Evolutionary conservation across 2,888 invertebrate genomes (phyloP), one percentile per base, ranked within the genome.

Genomic region (Acrobasis suavella): DNA sequence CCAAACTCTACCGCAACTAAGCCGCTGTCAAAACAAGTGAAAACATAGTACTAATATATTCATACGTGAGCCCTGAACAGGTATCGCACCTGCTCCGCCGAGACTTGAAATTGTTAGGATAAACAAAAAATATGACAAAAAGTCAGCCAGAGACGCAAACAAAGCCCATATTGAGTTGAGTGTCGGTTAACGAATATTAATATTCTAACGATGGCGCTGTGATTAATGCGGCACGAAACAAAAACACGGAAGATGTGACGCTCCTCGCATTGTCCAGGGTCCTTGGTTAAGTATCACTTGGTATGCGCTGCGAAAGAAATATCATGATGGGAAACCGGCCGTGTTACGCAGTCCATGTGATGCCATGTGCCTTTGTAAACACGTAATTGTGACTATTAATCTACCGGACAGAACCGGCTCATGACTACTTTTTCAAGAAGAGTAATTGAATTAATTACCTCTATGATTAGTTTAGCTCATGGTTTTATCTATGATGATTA

Each of bases 161-260:
- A 86, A 84, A 82, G 80, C 62, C 65, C 75, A 76, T n/a, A n/a
- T 75, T 64, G 74, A 72, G 62, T 61, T 69, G 71, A 67, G 69
- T 67, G 71, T 78, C 69, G 74, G 78, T 73, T 77, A 79, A 77
- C 74, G 71, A 78, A 79, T 82, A 89, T 91, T 90, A 89, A 87
- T 88, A 90, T 91, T 90, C 91, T 78, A 83, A 77, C 76, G 78
- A 79, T 80, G 89, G 78, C 77, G 75, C 73, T 72, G 71, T 77
- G 80, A 78, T 82, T 81, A 78, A 85, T 80, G 80, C 82, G 85
- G 87, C 85, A 87, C 80, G 76, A 78, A 80, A 86, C 85, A 86
- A 85, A 85, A 84, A 89, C 87, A 83, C 86, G 91, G 91, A 91
- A 91, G 89, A 81, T 70, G 72, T 69, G 77, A 79, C 76, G 76